These are phyloP conservation scores for Rhodinocichla rosea DNA, from an alignment of 2,113 vertebrate species.

Conservation along the genomic window DNA sequence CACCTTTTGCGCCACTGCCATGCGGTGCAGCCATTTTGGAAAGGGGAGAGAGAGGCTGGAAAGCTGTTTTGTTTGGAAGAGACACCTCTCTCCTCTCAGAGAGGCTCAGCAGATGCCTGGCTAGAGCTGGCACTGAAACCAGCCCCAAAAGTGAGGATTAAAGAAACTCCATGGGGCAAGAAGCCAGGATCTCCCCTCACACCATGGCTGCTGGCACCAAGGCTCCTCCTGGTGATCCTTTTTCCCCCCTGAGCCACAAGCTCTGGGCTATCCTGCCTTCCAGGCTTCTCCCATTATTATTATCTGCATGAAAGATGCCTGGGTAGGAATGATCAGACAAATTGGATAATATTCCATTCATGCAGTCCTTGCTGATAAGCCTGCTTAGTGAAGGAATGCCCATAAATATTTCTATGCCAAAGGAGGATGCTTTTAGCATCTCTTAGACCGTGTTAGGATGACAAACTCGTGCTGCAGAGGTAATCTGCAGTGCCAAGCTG, in stretches of 20 bases:
- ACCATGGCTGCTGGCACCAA: neutral
- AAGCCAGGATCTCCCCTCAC: neutral
- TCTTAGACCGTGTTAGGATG: neutral
- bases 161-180: neutral
- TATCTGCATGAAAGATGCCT: neutral
- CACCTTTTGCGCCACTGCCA: neutral
- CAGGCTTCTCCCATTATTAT: neutral
- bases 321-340: neutral
- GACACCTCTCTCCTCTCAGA: neutral
- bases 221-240: neutral
- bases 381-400: neutral
- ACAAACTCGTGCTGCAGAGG: neutral
- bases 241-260: neutral
- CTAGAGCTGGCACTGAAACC: neutral
- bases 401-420: neutral
- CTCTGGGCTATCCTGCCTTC: neutral
- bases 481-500: neutral
- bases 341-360: neutral
- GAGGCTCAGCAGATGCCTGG: neutral
- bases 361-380: slow-evolving; percentile 1
- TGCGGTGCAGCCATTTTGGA: neutral
- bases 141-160: neutral
- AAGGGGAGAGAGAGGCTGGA: neutral
- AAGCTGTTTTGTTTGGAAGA: neutral
- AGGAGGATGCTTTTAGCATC: neutral